Evolutionary conservation across 2,113 vertebrate genomes (phyloP).

Genomic region (Corythoichthys haematopterus): DNA sequence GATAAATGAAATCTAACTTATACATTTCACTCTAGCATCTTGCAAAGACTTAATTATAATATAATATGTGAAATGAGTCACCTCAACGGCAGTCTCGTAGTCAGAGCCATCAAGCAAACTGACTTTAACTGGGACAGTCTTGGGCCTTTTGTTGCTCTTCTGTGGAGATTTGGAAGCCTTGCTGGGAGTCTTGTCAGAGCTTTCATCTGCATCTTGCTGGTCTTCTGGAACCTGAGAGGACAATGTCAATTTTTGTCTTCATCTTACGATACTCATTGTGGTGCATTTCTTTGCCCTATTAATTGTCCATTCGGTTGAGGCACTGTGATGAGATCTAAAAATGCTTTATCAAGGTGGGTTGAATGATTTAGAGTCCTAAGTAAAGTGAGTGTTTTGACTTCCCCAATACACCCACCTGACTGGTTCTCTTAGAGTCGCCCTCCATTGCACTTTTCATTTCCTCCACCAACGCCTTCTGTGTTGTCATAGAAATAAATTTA

Average conservation of each 20-base stretch:
- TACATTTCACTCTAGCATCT: background rate
- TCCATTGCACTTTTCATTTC: conserved; percentile 71
- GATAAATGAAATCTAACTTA: too few species aligned
- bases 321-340: conserved; percentile 28
- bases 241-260: conserved; percentile 15
- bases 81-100: conserved; percentile 90
- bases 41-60: background rate
- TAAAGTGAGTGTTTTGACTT: conserved; percentile 46
- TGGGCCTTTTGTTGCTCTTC: conserved; percentile 85
- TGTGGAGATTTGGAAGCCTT: conserved; percentile 94
- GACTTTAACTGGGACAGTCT: conserved; percentile 87
- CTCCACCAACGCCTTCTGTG: conserved; percentile 57
- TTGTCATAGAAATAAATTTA: conserved; percentile 68
- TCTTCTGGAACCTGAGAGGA: conserved; percentile 71
- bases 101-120: conserved; percentile 87
- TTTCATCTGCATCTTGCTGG: conserved; percentile 82
- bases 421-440: conserved; percentile 62
- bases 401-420: conserved; percentile 61
- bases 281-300: conserved; percentile 21
- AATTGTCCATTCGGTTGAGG: conserved; percentile 5
- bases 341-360: conserved; percentile 27
- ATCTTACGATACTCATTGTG: background rate
- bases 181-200: conserved; percentile 93
- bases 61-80: conserved; percentile 35
- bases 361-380: conserved; percentile 47